Percentiles rank a stretch among this genome's conserved stretches.
These are phyloP conservation scores for Aphelinus certus DNA, from an alignment of 1,140 invertebrate species.

Conservation along the genomic window DNA sequence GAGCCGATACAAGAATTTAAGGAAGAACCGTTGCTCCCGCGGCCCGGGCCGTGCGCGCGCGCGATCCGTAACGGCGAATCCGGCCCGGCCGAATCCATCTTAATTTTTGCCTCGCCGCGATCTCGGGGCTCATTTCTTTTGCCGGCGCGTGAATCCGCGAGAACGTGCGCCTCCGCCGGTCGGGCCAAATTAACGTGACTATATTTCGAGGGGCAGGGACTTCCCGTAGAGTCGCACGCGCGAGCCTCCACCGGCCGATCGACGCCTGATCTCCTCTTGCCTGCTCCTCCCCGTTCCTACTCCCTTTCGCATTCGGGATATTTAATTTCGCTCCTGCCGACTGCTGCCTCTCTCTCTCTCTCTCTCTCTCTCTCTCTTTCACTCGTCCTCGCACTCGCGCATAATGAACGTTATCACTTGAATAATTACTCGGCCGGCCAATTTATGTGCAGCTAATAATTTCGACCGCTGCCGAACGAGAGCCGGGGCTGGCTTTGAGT, in stretches of 20 bases:
- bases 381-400: constrained; percentile 28
- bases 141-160: neutral
- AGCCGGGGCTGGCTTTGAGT: constrained; percentile 22
- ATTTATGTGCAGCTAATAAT: constrained; percentile 37
- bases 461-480: constrained; percentile 17
- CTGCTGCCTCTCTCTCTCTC: constrained; percentile 37
- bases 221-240: constrained; percentile 34
- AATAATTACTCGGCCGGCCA: constrained; percentile 30
- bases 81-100: constrained; percentile 24
- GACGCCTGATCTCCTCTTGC: constrained; percentile 11
- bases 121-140: constrained; percentile 15
- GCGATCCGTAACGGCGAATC: neutral
- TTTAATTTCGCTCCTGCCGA: constrained; percentile 28
- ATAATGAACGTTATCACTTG: constrained; percentile 33
- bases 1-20: neutral
- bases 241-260: constrained; percentile 2
- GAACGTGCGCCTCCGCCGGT: constrained; percentile 1
- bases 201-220: constrained; percentile 22
- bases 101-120: constrained; percentile 18
- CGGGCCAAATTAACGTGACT: constrained; percentile 33
- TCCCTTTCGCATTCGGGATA: constrained; percentile 7
- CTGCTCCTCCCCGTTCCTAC: constrained; percentile 3
- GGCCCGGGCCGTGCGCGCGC: too few species aligned
- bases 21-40: neutral
- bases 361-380: constrained; percentile 38